phyloP scores from a whole-genome alignment of 2,797 vertebrate genomes.

The Gorsachius magnificus region DNA sequence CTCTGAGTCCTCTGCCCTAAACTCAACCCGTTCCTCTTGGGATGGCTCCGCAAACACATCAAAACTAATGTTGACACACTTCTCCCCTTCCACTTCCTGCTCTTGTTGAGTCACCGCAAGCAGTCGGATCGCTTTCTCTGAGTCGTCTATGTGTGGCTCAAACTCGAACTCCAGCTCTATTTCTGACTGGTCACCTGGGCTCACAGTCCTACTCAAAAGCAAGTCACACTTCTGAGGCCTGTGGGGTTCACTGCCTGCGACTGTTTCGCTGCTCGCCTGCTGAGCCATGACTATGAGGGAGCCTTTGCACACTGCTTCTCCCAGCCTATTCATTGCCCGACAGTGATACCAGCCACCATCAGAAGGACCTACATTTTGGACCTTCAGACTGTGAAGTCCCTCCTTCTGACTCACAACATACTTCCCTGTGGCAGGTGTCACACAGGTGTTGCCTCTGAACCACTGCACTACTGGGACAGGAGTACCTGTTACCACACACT shows the following conservation, averaged over 20 bases:
- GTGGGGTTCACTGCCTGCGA: constrained; percentile 69
- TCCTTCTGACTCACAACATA: constrained; percentile 85
- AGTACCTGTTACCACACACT: constrained; percentile 92
- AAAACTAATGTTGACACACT: constrained; percentile 83
- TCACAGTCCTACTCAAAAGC: constrained; percentile 79
- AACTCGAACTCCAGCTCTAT: constrained; percentile 91
- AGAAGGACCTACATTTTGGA: constrained; percentile 78
- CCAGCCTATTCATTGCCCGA: constrained; percentile 86
- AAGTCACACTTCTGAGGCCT: constrained; percentile 82
- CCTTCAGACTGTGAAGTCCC: constrained; percentile 88
- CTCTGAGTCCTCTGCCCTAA: constrained; percentile 83
- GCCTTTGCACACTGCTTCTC: constrained; percentile 89
- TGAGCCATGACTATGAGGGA: constrained; percentile 80
- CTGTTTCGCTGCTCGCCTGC: constrained; percentile 72
- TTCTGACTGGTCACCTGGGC: constrained; percentile 82
- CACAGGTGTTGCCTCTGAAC: constrained; percentile 87
- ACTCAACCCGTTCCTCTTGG: constrained; percentile 84
- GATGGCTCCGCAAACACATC: constrained; percentile 86
- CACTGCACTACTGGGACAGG: constrained; percentile 90
- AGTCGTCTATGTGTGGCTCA: constrained; percentile 78
- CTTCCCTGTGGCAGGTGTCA: constrained; percentile 82
- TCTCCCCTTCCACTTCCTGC: constrained; percentile 80
- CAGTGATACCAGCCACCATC: constrained; percentile 90
- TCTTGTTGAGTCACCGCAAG: constrained; percentile 82
- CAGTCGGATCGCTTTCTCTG: constrained; percentile 81